Evolutionary conservation across 2,113 vertebrate species (phyloP).

Genomic region (Sciurus niger): DNA sequence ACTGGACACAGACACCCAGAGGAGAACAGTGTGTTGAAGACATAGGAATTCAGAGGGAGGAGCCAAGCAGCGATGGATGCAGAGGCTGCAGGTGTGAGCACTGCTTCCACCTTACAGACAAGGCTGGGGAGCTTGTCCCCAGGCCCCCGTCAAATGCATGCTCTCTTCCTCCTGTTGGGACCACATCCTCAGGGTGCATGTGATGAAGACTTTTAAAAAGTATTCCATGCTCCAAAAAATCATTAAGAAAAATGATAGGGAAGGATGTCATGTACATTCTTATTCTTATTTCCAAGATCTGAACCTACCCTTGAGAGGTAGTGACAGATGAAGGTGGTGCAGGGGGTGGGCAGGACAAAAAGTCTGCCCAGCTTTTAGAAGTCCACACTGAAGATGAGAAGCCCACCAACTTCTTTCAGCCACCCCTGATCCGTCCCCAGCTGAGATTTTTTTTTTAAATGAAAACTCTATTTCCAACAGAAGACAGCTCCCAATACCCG

Average conservation of each 20-base stretch:
- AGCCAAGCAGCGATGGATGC: accelerated
- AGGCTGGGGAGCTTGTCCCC: accelerated
- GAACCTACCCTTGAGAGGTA: background rate
- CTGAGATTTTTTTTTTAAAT: background rate
- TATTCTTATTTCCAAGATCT: background rate
- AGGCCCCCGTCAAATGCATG: background rate
- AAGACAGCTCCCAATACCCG: conserved; percentile 8
- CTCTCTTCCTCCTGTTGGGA: too few species aligned
- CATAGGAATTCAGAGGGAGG: background rate
- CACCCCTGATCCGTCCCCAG: background rate
- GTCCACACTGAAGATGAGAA: background rate
- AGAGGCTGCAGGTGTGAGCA: accelerated
- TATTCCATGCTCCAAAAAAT: background rate
- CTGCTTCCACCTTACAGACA: background rate
- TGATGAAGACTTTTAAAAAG: background rate
- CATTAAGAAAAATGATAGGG: background rate
- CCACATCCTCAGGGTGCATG: background rate
- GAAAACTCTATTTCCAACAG: conserved; percentile 36
- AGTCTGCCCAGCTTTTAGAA: background rate
- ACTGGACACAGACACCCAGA: background rate
- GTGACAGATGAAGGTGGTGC: background rate
- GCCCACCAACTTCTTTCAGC: accelerated
- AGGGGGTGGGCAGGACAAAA: background rate
- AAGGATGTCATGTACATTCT: background rate
- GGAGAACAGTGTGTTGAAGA: background rate